Base-by-base conservation (phyloP, 2,797 vertebrate genomes). In the Chelon labrosus region DNA sequence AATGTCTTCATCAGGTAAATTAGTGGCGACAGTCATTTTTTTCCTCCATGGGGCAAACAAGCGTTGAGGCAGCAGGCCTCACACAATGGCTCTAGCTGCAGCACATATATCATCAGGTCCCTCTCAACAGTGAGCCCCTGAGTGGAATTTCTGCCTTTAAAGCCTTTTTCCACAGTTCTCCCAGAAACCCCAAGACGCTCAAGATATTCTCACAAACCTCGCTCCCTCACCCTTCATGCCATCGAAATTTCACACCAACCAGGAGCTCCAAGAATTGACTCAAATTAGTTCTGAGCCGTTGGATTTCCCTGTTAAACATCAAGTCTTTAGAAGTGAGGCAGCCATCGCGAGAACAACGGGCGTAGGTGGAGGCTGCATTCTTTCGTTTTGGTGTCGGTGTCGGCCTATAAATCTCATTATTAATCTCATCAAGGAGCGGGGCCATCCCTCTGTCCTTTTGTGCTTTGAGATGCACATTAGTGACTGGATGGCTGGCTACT, bases 391-490 rank as follows among this genome's bases (percentile, higher is more conserved):
- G 73, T 77, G 69, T 80, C 62, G 47, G 50, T 16, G 66, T 54
- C 62, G 12, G 92, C 86, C 81, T 91, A 95, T 96, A 97, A 97
- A 96, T 96, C 95, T 96, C 13, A 20, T 93, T 90, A 95, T 96
- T 92, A 95, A 96, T 93, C 93, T 92, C 89, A 93, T 93, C 92
- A 92, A 76, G 85, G 79, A 90, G 83, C 37, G 12, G 13, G 64
- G 62, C 79, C 82, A 89, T 92, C 90, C 65, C 91, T 87, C 87
- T 1, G 0, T 17, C 80, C 79, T 91, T 95, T 96, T 96, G 94
- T 95, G 94, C 95, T 96, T 94, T 85, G 94, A 96, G 62, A 97
- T 95, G 90, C 94, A 93, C 90, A 96, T 96, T 95, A 96, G 72
- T 68, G 61, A 81, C 86, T 91, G 96, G 92, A 92, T 94, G 92